A percentile compares a stretch with the other conserved stretches of the same genome.
Conservation (phyloP, 1,140 invertebrate species). For the Bombus consobrinus region DNA sequence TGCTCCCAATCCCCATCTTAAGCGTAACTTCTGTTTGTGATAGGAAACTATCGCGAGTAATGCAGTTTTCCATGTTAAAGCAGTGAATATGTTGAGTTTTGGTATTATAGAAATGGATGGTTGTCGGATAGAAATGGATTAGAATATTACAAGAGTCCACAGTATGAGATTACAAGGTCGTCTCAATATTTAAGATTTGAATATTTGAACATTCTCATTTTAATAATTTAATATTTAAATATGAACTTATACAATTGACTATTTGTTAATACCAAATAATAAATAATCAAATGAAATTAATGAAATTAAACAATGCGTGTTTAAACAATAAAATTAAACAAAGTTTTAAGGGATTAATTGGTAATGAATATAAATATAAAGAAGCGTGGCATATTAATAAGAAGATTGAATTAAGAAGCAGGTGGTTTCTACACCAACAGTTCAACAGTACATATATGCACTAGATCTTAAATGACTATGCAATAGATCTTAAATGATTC, state of each 20-base stretch:
- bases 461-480: neutral
- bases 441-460: neutral
- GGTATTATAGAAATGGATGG: neutral
- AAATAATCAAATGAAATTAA: neutral
- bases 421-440: neutral
- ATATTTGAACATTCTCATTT: neutral
- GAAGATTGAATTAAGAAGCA: neutral
- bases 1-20: slow-evolving; percentile 87
- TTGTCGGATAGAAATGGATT: neutral
- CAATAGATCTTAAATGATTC: neutral
- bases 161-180: neutral
- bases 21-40: slow-evolving; percentile 87
- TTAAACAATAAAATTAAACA: neutral
- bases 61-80: slow-evolving; percentile 36
- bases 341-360: neutral
- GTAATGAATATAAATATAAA: neutral
- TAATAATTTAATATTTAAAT: neutral
- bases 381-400: neutral
- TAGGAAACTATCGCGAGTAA: slow-evolving; percentile 86
- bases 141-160: neutral
- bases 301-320: neutral
- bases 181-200: neutral
- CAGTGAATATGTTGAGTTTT: neutral
- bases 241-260: neutral
- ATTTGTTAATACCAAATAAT: neutral